These are phyloP conservation scores for Sussaba pulchella DNA, from an alignment of 2,888 invertebrate genomes.

Conservation along the genomic window DNA sequence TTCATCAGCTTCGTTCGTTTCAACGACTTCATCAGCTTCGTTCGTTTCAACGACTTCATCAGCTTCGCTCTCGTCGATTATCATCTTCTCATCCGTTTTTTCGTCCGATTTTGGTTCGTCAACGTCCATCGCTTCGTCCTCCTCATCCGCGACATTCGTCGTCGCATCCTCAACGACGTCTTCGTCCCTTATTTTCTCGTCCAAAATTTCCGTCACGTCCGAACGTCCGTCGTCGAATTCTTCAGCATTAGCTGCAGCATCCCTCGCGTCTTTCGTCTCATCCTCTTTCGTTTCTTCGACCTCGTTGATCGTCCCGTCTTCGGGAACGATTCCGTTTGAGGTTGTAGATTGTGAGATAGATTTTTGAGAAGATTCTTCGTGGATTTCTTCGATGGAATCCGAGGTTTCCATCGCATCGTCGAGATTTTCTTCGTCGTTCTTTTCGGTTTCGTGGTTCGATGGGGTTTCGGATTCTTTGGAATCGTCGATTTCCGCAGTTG, in stretches of 20 bases:
- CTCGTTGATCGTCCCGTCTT: no score
- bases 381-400: constrained; percentile 16
- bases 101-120: no score
- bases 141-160: background rate
- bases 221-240: no score
- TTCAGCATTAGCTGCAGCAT: no score
- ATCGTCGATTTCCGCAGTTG: background rate
- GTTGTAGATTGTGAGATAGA: no score
- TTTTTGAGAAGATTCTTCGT: background rate
- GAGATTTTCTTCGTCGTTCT: background rate
- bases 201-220: no score
- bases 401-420: background rate
- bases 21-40: constrained; percentile 24
- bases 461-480: constrained; percentile 8
- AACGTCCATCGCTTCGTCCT: constrained; percentile 44
- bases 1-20: background rate
- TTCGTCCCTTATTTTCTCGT: no score
- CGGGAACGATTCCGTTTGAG: no score
- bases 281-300: no score
- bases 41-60: constrained; percentile 35
- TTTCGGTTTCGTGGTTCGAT: background rate
- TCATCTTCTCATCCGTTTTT: no score
- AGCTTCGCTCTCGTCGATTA: no score
- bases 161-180: background rate
- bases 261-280: no score